Evolutionary conservation across 2,888 invertebrate species (phyloP).

Genomic region (Bruchidius siliquastri): DNA sequence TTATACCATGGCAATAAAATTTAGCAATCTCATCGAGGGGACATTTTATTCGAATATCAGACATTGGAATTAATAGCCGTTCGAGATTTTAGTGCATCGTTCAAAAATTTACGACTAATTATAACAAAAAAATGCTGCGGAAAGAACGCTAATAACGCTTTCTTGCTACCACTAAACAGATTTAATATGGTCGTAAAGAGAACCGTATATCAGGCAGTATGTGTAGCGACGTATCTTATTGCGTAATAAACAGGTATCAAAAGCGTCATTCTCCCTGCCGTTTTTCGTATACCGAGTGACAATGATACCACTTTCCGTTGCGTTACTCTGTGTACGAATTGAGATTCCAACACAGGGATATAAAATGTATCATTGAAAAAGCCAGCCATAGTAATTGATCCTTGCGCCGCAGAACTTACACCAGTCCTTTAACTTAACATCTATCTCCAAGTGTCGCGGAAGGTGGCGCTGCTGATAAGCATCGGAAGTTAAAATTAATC

Average conservation of each 20-base stretch:
- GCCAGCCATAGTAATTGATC: too few relatives aligned
- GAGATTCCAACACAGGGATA: too few relatives aligned
- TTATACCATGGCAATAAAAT: neutral
- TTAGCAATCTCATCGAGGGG: neutral
- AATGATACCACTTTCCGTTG: neutral
- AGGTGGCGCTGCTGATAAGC: too few relatives aligned
- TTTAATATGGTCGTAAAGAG: neutral
- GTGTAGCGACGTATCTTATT: neutral
- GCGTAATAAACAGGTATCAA: neutral
- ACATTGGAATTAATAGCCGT: neutral
- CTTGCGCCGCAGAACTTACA: too few relatives aligned
- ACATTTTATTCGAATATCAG: neutral
- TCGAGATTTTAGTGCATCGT: conserved; percentile 45
- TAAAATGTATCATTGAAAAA: too few relatives aligned
- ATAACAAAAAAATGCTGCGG: neutral
- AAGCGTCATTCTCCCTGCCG: neutral
- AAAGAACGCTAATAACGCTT: neutral
- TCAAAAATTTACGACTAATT: conserved; percentile 36
- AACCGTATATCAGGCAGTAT: neutral
- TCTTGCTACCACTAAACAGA: neutral
- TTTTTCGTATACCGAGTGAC: neutral
- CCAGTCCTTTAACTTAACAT: too few relatives aligned
- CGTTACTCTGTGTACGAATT: neutral
- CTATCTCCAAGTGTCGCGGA: too few relatives aligned
- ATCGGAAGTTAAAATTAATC: too few relatives aligned